A percentile compares a stretch with the other conserved stretches of the same genome.
Conservation (phyloP, 2,113 vertebrate genomes). For the Python bivittatus region DNA sequence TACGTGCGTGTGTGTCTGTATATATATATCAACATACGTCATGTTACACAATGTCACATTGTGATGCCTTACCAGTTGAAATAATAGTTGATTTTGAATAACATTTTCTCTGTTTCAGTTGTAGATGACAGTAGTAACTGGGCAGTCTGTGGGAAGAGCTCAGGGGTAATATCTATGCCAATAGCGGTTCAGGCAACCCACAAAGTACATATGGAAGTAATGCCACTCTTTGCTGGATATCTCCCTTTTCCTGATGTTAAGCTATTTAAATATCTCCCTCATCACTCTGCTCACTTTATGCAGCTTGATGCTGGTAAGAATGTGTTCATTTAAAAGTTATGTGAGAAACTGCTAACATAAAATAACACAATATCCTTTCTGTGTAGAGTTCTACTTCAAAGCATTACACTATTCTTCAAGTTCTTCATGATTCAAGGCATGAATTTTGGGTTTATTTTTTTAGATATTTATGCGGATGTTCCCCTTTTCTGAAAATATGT, state of each 20-base stretch:
- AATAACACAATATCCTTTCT: slow-evolving; percentile 17
- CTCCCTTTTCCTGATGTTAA: slow-evolving; percentile 92
- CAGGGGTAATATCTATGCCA: slow-evolving; percentile 92
- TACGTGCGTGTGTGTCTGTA: not conserved
- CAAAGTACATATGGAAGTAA: slow-evolving; percentile 94
- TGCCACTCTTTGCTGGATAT: slow-evolving; percentile 93
- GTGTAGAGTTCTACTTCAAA: not conserved
- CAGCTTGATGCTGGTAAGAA: slow-evolving; percentile 89
- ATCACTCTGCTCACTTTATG: slow-evolving; percentile 82
- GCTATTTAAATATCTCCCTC: slow-evolving; percentile 93
- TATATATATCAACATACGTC: too few species aligned
- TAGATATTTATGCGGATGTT: not conserved
- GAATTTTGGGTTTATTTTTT: not conserved
- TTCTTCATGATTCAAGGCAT: not conserved
- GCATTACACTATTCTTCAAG: not conserved
- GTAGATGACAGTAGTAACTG: slow-evolving; percentile 98
- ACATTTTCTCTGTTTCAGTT: slow-evolving; percentile 74
- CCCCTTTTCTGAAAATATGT: not conserved
- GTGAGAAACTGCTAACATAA: not conserved
- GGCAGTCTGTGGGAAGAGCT: slow-evolving; percentile 97
- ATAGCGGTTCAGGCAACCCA: slow-evolving; percentile 82
- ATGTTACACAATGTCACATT: not conserved
- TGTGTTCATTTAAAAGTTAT: not conserved
- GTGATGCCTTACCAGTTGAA: not conserved
- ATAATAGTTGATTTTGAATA: not conserved